Base-by-base conservation (phyloP, 2,888 invertebrate genomes). In the Heteropelma amictum region DNA sequence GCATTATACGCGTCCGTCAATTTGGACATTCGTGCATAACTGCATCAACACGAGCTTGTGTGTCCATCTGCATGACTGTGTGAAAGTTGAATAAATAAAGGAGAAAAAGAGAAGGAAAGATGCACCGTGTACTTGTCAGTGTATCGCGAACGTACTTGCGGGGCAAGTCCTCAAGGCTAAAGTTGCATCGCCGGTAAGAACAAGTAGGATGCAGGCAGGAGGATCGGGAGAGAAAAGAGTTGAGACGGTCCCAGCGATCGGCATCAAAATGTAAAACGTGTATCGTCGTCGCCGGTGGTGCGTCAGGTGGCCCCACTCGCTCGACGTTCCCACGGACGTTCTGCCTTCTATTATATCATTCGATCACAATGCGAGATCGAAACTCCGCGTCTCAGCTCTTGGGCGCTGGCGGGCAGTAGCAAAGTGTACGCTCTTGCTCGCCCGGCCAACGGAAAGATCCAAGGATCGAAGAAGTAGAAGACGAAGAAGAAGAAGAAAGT, bases 311-410 rank as follows among this genome's bases (percentile, higher is more conserved):
- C 81, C 81, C 78, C 80, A 83, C 83, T 84, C 82, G 83, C 80
- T 80, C 78, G 72, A 79, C 84, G 86, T 87, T 87, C 87, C 85
- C 87, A 87, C 87, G 87, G 85, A 80, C 84, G 71, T 82, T 85
- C 82, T 80, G 80, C 85, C 84, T 85, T 63, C 85, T 86, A 86
- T 87, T 87, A 87, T 87, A 87, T 87, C 87, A 86, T 81, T 85
- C 86, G 86, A 87, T 87, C 86, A 86, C 87, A 87, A 87, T 87
- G 86, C 82, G 75, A 84, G 84, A 81, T 83, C 83, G 84, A 85
- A 85, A 85, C 81, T 64, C 63, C 56, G 72, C 70, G 74, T 76
- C 69, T 65, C 54, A 19, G 47, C 70, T 49, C 77, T 72, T 63
- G 72, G 70, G 23, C 40, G 64, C 53, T 53, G 53, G 53, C 64